Percentiles rank a stretch among this genome's conserved stretches.
Conservation (phyloP, 2,888 invertebrate genomes). For the Crematogaster levior region DNA sequence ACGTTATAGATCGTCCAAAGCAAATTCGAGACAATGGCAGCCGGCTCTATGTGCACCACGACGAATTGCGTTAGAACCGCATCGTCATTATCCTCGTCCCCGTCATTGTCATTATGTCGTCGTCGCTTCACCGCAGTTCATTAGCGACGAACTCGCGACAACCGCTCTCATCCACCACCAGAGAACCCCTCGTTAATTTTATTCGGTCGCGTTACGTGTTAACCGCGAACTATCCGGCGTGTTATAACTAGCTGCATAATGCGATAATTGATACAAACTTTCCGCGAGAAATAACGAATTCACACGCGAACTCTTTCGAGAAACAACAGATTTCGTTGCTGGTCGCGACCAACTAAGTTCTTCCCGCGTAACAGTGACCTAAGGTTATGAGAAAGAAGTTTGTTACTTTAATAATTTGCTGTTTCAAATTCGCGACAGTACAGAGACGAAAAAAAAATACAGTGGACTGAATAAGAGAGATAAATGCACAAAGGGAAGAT, state of each 20-base stretch:
- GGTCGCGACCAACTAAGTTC: neutral
- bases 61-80: slow-evolving; percentile 17
- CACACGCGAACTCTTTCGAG: neutral
- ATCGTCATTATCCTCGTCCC: slow-evolving; percentile 30
- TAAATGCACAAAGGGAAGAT: neutral
- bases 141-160: neutral
- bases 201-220: slow-evolving; percentile 22
- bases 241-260: slow-evolving; percentile 56
- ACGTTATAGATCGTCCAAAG: neutral
- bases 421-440: neutral
- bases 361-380: slow-evolving; percentile 26
- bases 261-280: slow-evolving; percentile 69
- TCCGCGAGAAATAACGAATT: slow-evolving; percentile 47
- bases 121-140: slow-evolving; percentile 14
- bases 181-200: neutral
- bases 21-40: neutral
- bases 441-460: neutral
- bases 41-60: slow-evolving; percentile 43
- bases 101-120: slow-evolving; percentile 16
- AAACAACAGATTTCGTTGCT: neutral
- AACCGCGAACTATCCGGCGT: slow-evolving; percentile 23
- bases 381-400: neutral
- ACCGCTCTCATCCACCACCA: neutral
- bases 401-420: neutral
- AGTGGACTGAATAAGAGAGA: neutral